Percentiles rank a stretch among this genome's conserved stretches.
phyloP scores from a whole-genome alignment of 2,797 vertebrate genomes.

The Thaleichthys pacificus region DNA sequence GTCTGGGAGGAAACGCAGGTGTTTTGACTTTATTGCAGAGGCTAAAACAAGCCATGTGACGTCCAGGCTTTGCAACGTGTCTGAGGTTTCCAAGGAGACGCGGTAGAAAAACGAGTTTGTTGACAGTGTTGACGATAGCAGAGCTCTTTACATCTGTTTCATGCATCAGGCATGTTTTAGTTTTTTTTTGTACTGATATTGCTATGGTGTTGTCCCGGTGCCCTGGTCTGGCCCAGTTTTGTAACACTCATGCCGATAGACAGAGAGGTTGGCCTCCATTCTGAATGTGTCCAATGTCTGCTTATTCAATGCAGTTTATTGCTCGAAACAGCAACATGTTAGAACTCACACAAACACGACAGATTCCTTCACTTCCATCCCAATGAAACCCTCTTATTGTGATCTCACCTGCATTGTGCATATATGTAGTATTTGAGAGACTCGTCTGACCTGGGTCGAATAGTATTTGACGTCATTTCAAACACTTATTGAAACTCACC shows the following conservation, averaged over 20 bases:
- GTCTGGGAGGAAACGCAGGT: no score
- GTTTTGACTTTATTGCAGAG: constrained; percentile 58
- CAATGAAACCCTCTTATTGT: background rate
- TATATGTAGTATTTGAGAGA: background rate
- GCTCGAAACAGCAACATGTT: constrained; percentile 57
- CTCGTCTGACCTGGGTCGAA: no score
- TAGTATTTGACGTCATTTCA: no score
- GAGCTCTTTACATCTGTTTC: constrained; percentile 12
- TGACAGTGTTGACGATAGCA: background rate
- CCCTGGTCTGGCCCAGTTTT: constrained; percentile 23
- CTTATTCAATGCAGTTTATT: constrained; percentile 58
- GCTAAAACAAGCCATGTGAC: constrained; percentile 30
- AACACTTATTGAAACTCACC: no score
- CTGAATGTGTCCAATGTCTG: constrained; percentile 2
- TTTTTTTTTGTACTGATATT: constrained; percentile 16
- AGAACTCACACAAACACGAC: constrained; percentile 29
- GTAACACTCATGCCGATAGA: background rate
- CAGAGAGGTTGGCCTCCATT: background rate
- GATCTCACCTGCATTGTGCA: background rate
- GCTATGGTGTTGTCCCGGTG: constrained; percentile 26
- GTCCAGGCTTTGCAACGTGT: no score
- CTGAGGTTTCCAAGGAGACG: background rate
- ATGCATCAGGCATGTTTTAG: constrained; percentile 20
- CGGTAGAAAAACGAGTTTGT: background rate
- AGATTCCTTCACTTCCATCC: constrained; percentile 39